A percentile compares a stretch with the other conserved stretches of the same genome.
Conservation (phyloP, 1,140 invertebrate genomes). For the Teleopsis dalmanni region DNA sequence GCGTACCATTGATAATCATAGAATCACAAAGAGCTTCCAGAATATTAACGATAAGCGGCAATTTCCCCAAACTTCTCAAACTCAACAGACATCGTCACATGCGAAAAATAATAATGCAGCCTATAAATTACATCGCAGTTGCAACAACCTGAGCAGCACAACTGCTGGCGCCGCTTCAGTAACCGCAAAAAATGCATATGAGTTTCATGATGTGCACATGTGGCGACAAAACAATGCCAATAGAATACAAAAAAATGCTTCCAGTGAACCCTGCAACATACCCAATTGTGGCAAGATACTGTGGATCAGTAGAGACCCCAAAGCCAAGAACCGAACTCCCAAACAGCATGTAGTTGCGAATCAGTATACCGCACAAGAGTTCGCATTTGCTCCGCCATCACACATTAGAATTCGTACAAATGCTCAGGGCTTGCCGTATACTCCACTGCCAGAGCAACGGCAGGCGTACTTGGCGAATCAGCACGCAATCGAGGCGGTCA, state of each 20-base stretch:
- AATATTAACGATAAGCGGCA: too few species aligned
- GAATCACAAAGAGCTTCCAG: too few species aligned
- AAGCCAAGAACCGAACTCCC: neutral
- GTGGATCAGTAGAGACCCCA: slow-evolving; percentile 24
- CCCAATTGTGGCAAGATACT: slow-evolving; percentile 39
- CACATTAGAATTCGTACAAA: slow-evolving; percentile 15
- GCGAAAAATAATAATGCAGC: too few species aligned
- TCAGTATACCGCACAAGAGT: too few species aligned
- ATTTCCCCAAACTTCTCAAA: too few species aligned
- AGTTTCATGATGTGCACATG: neutral
- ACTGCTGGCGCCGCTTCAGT: neutral
- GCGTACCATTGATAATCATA: too few species aligned
- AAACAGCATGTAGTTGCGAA: neutral
- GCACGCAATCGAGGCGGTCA: slow-evolving; percentile 31
- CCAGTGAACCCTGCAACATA: slow-evolving; percentile 27
- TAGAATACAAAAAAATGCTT: neutral
- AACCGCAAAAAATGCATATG: neutral
- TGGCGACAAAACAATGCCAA: neutral
- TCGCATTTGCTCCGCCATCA: neutral
- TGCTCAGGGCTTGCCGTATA: slow-evolving; percentile 34
- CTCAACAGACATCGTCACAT: too few species aligned
- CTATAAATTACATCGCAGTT: neutral
- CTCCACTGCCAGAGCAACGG: slow-evolving; percentile 25
- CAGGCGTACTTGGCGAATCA: slow-evolving; percentile 37
- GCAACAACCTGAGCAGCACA: neutral